These are phyloP conservation scores for Chrysina gloriosa DNA, from an alignment of 2,888 invertebrate genomes.

Conservation along the genomic window DNA sequence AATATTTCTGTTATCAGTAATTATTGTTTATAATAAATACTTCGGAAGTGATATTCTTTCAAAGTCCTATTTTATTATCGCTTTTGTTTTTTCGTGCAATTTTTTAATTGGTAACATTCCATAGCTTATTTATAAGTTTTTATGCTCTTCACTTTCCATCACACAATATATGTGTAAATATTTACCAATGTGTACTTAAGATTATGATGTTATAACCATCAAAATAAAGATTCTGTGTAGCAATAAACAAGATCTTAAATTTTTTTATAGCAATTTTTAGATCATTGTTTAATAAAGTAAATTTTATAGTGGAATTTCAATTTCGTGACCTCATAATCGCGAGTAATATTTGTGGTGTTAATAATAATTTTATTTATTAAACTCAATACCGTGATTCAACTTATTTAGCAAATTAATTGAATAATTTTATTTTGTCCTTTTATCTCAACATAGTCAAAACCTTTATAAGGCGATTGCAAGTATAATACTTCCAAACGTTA, in stretches of 20 bases:
- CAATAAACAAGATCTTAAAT: constrained; percentile 32
- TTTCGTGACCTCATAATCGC: constrained; percentile 27
- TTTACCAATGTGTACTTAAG: constrained; percentile 32
- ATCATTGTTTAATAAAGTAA: constrained; percentile 28
- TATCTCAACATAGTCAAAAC: too few relatives aligned
- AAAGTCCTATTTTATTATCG: neutral
- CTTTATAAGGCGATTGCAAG: too few relatives aligned
- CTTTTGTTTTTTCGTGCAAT: constrained; percentile 10
- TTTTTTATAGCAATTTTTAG: constrained; percentile 33
- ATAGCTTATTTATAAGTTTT: constrained; percentile 8
- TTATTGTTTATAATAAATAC: constrained; percentile 5
- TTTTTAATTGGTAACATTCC: constrained; percentile 30
- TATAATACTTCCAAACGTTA: too few relatives aligned
- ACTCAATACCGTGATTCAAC: neutral
- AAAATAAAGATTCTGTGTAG: constrained; percentile 32
- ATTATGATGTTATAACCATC: constrained; percentile 36
- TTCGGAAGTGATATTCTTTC: neutral
- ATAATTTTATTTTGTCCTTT: too few relatives aligned
- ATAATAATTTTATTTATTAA: too few relatives aligned
- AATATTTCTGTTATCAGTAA: too few relatives aligned
- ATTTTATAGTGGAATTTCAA: constrained; percentile 17
- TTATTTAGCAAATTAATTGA: neutral
- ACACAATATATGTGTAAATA: constrained; percentile 12
- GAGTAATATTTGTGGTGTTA: neutral
- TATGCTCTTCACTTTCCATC: neutral